A percentile compares a stretch with the other conserved stretches of the same genome.
Conservation (phyloP, 2,888 invertebrate species). For the Heteromyza rotundicornis region DNA sequence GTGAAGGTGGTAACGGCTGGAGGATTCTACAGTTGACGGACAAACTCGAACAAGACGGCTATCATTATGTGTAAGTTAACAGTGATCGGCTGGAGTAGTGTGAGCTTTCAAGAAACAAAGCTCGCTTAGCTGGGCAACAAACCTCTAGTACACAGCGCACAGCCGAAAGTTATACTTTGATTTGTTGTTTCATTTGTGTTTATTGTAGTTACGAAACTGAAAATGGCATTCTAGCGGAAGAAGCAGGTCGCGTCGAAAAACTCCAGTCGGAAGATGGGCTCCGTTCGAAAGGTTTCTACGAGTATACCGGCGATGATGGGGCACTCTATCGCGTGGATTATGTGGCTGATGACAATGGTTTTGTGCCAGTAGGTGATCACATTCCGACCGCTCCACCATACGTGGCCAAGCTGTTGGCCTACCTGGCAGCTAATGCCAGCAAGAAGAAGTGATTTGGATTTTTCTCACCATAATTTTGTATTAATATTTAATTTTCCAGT, state of each 20-base stretch:
- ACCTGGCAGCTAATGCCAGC: slow-evolving; percentile 64
- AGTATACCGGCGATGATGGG: slow-evolving; percentile 71
- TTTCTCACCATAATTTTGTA: no score
- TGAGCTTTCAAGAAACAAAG: no score
- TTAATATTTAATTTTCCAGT: no score
- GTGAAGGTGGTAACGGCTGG: slow-evolving; percentile 62
- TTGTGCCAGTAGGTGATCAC: slow-evolving; percentile 60
- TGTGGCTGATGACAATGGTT: slow-evolving; percentile 67
- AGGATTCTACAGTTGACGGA: slow-evolving; percentile 66
- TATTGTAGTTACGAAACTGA: slow-evolving; percentile 65
- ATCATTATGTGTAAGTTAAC: slow-evolving; percentile 65
- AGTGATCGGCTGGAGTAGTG: background rate
- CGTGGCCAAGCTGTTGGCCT: slow-evolving; percentile 70
- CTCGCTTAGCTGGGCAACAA: background rate
- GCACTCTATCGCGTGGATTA: slow-evolving; percentile 65
- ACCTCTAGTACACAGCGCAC: background rate
- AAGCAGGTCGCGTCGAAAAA: slow-evolving; percentile 67
- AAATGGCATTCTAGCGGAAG: slow-evolving; percentile 66
- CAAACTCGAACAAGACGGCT: slow-evolving; percentile 65
- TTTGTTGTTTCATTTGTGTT: background rate
- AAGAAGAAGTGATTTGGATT: slow-evolving; percentile 22
- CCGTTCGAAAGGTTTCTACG: slow-evolving; percentile 70
- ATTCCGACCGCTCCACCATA: slow-evolving; percentile 67
- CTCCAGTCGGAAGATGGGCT: slow-evolving; percentile 67
- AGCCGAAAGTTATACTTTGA: slow-evolving; percentile 18